Evolutionary conservation across 37 sponge, comb jelly and placozoan genomes (phyloP).

Genomic region (Bolinopsis microptera): DNA sequence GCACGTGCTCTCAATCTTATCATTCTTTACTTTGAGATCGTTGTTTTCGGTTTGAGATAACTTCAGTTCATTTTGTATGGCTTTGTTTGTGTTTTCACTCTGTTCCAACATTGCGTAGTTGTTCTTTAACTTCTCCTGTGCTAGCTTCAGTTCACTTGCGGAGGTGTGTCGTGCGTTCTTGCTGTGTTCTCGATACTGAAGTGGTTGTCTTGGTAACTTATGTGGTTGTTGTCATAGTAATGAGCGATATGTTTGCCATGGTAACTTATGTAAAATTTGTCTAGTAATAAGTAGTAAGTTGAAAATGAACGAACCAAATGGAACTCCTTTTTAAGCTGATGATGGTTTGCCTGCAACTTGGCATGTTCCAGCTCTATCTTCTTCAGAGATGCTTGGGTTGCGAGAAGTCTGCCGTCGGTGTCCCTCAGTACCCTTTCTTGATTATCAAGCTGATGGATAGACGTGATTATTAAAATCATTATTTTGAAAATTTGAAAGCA

Average conservation of each 20-base stretch:
- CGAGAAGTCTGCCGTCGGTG: background rate
- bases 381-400: constrained; percentile 21
- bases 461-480: background rate
- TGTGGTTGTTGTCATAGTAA: background rate
- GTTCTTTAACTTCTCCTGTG: constrained; percentile 57
- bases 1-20: constrained; percentile 42
- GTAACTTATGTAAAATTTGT: background rate
- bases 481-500: background rate
- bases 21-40: constrained; percentile 1
- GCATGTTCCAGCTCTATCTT: constrained; percentile 56
- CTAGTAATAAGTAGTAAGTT: background rate
- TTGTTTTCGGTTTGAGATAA: constrained; percentile 18
- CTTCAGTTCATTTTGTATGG: constrained; percentile 40
- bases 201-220: background rate
- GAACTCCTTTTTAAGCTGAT: constrained; percentile 60
- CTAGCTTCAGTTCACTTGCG: constrained; percentile 22
- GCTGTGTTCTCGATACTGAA: constrained; percentile 63
- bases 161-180: constrained; percentile 63
- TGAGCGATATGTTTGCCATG: background rate
- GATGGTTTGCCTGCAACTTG: constrained; percentile 58
- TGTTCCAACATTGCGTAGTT: constrained; percentile 57
- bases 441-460: constrained; percentile 35
- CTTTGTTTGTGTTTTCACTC: constrained; percentile 55
- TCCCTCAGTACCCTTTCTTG: constrained; percentile 40
- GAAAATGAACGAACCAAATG: constrained; percentile 27